A percentile compares a stretch with the other conserved stretches of the same genome.
These are phyloP conservation scores for Protobothrops mucrosquamatus DNA, from an alignment of 2,113 vertebrate genomes.

Conservation along the genomic window DNA sequence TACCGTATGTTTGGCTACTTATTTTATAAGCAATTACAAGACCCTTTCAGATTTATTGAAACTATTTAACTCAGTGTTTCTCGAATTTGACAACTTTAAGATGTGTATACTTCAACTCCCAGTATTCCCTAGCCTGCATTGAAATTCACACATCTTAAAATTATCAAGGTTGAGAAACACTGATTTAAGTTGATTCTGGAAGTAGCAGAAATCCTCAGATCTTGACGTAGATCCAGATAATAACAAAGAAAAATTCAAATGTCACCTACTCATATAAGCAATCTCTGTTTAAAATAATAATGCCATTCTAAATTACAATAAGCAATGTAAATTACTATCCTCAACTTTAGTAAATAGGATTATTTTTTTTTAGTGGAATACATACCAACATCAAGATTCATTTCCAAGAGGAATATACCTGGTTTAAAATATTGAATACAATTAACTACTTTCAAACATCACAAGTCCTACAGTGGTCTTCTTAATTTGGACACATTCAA, in stretches of 20 bases:
- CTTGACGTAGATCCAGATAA: not conserved
- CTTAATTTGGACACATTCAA: not conserved
- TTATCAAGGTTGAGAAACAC: too few species aligned
- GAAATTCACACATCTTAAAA: too few species aligned
- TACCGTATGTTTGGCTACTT: not conserved
- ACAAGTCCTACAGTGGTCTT: not conserved
- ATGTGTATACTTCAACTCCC: not conserved
- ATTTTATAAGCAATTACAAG: not conserved
- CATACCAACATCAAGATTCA: not conserved
- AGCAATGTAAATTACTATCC: not conserved
- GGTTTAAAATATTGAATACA: not conserved
- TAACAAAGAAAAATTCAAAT: not conserved
- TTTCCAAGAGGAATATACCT: not conserved
- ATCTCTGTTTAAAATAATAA: not conserved
- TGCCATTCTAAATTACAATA: not conserved
- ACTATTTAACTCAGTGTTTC: not conserved
- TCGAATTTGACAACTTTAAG: not conserved
- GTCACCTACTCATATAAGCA: not conserved
- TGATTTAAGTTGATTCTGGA: not conserved
- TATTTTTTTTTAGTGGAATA: not conserved
- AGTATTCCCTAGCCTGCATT: not conserved
- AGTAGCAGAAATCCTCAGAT: not conserved
- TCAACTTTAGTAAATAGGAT: not conserved
- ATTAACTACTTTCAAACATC: not conserved
- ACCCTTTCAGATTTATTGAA: not conserved